These are phyloP conservation scores for Ichneumoninae sp. DNA, from an alignment of 2,888 invertebrate genomes.

Conservation along the genomic window DNA sequence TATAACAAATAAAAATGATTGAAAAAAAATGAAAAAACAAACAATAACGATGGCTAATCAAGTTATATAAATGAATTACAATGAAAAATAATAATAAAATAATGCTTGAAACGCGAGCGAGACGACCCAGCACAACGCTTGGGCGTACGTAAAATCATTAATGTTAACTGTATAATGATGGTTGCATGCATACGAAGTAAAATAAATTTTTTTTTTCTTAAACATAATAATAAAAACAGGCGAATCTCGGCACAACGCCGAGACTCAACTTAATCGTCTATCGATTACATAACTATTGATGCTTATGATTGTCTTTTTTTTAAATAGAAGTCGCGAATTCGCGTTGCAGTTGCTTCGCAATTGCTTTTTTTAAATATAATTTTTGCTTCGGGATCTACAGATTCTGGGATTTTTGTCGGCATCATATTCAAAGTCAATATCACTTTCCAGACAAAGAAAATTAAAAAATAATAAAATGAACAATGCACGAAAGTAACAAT, in stretches of 20 bases:
- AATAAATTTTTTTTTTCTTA: slow-evolving; percentile 65
- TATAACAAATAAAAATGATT: slow-evolving; percentile 17
- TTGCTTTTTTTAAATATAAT: slow-evolving; percentile 73
- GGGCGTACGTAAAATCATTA: slow-evolving; percentile 67
- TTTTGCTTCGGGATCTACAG: slow-evolving; percentile 68
- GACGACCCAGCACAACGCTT: slow-evolving; percentile 76
- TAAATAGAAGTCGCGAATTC: slow-evolving; percentile 77
- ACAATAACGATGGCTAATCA: slow-evolving; percentile 58
- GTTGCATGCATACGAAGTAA: slow-evolving; percentile 78
- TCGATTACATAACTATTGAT: slow-evolving; percentile 72
- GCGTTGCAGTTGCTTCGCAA: slow-evolving; percentile 79
- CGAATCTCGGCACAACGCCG: slow-evolving; percentile 69
- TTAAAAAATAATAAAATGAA: slow-evolving; percentile 17
- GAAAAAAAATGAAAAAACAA: slow-evolving; percentile 33
- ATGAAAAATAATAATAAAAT: slow-evolving; percentile 62
- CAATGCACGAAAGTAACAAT: slow-evolving; percentile 40
- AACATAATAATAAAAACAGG: slow-evolving; percentile 69
- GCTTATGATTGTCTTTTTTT: slow-evolving; percentile 72
- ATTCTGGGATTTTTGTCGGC: slow-evolving; percentile 61
- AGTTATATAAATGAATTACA: slow-evolving; percentile 56
- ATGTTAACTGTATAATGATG: slow-evolving; percentile 74
- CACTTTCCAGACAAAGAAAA: slow-evolving; percentile 37
- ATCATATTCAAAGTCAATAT: slow-evolving; percentile 39
- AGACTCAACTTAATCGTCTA: slow-evolving; percentile 74
- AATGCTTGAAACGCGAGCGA: slow-evolving; percentile 68